A percentile compares a stretch with the other conserved stretches of the same genome.
Conservation (phyloP, 2,797 vertebrate genomes). For the Etheostoma nigrum region DNA sequence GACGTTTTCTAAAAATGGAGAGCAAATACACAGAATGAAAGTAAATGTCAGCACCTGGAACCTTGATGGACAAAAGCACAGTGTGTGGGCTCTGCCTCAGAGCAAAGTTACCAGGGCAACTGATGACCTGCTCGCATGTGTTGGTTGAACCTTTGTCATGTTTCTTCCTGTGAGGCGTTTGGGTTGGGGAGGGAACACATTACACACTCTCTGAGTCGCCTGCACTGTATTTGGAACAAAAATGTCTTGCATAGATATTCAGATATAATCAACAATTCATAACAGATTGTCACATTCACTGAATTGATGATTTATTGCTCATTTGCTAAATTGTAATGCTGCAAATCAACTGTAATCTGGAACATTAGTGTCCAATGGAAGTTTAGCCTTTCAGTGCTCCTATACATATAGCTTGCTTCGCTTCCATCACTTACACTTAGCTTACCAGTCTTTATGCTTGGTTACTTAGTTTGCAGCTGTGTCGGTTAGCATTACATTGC, state of each 20-base stretch:
- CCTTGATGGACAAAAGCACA: slow-evolving; percentile 12
- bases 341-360: not conserved
- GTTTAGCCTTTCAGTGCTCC: not conserved
- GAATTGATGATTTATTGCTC: not conserved
- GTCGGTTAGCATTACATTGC: no score
- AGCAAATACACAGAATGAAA: slow-evolving; percentile 24
- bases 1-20: slow-evolving; percentile 41
- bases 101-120: slow-evolving; percentile 50
- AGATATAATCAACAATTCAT: not conserved
- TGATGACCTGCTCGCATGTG: slow-evolving; percentile 73
- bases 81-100: slow-evolving; percentile 28
- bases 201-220: slow-evolving; percentile 25
- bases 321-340: not conserved
- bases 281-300: not conserved
- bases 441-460: no score
- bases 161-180: slow-evolving; percentile 70
- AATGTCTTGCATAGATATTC: slow-evolving; percentile 20
- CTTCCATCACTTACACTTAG: no score
- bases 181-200: slow-evolving; percentile 36
- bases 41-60: slow-evolving; percentile 45
- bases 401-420: not conserved
- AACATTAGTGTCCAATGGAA: not conserved
- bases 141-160: slow-evolving; percentile 64
- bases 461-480: no score
- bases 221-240: slow-evolving; percentile 28